A percentile compares a stretch with the other conserved stretches of the same genome.
Evolutionary conservation across 1,140 invertebrate genomes (phyloP).

Genomic region (Brachionus rubens): DNA sequence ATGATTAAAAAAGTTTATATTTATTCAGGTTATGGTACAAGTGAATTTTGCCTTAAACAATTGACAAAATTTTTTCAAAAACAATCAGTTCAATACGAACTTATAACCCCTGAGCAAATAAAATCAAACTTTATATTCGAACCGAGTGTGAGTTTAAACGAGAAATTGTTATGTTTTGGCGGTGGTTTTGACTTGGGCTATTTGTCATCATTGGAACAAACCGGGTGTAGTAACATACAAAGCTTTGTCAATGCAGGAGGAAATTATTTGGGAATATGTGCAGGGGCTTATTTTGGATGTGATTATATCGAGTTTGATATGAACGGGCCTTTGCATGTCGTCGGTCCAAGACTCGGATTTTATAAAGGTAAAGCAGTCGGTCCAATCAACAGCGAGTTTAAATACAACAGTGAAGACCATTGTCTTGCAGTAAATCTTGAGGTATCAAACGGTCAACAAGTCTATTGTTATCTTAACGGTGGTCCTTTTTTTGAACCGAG

Average conservation of each 20-base stretch:
- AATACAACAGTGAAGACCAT: constrained; percentile 23
- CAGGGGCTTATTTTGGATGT: constrained; percentile 57
- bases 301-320: constrained; percentile 57
- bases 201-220: constrained; percentile 50
- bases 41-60: neutral
- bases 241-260: constrained; percentile 54
- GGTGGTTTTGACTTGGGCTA: constrained; percentile 59
- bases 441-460: neutral
- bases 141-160: too few species aligned
- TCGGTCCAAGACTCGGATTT: constrained; percentile 55
- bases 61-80: neutral
- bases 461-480: neutral
- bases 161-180: constrained; percentile 52
- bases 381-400: constrained; percentile 50
- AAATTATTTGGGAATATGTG: constrained; percentile 56
- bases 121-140: neutral
- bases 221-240: constrained; percentile 51
- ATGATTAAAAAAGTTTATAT: constrained; percentile 13
- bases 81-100: neutral
- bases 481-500: neutral
- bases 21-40: constrained; percentile 17
- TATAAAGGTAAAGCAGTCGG: constrained; percentile 47
- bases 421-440: neutral
- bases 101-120: neutral
- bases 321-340: constrained; percentile 53